A percentile compares a stretch with the other conserved stretches of the same genome.
Evolutionary conservation across 2,113 vertebrate genomes (phyloP).

Genomic region (Pipa parva): DNA sequence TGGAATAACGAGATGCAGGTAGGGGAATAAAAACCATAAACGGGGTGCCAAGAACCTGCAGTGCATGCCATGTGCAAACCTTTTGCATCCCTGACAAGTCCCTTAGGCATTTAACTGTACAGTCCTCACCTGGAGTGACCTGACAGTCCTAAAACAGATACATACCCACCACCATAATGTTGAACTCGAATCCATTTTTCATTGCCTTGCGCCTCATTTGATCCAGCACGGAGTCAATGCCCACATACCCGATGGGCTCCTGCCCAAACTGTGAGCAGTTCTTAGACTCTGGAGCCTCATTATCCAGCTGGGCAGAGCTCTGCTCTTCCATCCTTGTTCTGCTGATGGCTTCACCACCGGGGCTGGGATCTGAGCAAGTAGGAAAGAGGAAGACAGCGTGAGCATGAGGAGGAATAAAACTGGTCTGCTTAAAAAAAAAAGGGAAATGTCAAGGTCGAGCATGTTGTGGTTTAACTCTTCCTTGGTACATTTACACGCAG

Average conservation of each 20-base stretch:
- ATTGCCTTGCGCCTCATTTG: conserved; percentile 93
- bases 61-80: no score
- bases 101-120: no score
- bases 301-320: background rate
- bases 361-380: background rate
- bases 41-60: no score
- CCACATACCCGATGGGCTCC: conserved; percentile 79
- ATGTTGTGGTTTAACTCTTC: conserved; percentile 15
- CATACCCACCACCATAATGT: conserved; percentile 97
- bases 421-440: conserved; percentile 6
- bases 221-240: conserved; percentile 89
- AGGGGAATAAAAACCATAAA: no score
- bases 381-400: conserved; percentile 27
- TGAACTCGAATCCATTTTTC: conserved; percentile 92
- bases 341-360: background rate
- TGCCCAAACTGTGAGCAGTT: conserved; percentile 44
- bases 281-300: background rate
- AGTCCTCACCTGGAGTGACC: background rate
- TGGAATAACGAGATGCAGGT: no score
- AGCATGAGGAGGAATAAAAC: conserved; percentile 19
- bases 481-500: no score
- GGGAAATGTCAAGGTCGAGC: conserved; percentile 8
- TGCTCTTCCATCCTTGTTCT: conserved; percentile 20
- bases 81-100: no score
- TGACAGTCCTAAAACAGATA: background rate